phyloP scores from a whole-genome alignment of 2,113 vertebrate species.

The Mola mola region DNA sequence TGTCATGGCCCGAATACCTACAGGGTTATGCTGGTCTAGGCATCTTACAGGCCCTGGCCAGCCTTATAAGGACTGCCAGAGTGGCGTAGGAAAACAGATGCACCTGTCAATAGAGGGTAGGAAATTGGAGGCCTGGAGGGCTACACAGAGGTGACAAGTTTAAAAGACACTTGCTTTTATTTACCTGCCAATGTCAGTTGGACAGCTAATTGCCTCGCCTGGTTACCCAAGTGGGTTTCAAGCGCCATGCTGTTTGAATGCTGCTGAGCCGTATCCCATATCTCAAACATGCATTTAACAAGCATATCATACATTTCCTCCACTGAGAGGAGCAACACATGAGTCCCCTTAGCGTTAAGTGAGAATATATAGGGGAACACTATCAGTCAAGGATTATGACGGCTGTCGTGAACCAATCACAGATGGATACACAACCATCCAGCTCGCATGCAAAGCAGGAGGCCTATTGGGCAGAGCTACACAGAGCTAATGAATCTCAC shows the following conservation, averaged over 20 bases:
- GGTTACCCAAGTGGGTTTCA: constrained; percentile 29
- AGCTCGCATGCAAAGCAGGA: constrained; percentile 61
- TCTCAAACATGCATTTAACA: constrained; percentile 21
- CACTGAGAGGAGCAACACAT: constrained; percentile 6
- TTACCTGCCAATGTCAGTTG: constrained; percentile 61
- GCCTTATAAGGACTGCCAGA: constrained; percentile 73
- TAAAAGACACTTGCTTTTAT: constrained; percentile 72
- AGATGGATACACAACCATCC: constrained; percentile 59
- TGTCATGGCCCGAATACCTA: constrained; percentile 73
- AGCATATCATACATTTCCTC: constrained; percentile 27
- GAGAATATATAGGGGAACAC: constrained; percentile 20
- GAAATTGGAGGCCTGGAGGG: constrained; percentile 62
- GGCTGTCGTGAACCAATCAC: constrained; percentile 58
- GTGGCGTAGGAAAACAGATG: constrained; percentile 69
- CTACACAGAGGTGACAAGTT: constrained; percentile 46
- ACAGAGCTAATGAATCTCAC: constrained; percentile 72
- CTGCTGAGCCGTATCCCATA: constrained; percentile 15
- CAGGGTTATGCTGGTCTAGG: constrained; percentile 71
- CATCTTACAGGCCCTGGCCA: constrained; percentile 67
- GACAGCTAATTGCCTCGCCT: constrained; percentile 37
- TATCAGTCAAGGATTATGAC: constrained; percentile 30
- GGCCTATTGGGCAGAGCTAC: constrained; percentile 69
- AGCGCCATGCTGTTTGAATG: constrained; percentile 15
- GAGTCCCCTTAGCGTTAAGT: constrained; percentile 20
- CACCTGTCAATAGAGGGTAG: constrained; percentile 80